These are phyloP conservation scores for Augochlorella aurata DNA, from an alignment of 2,888 invertebrate genomes.

Conservation along the genomic window DNA sequence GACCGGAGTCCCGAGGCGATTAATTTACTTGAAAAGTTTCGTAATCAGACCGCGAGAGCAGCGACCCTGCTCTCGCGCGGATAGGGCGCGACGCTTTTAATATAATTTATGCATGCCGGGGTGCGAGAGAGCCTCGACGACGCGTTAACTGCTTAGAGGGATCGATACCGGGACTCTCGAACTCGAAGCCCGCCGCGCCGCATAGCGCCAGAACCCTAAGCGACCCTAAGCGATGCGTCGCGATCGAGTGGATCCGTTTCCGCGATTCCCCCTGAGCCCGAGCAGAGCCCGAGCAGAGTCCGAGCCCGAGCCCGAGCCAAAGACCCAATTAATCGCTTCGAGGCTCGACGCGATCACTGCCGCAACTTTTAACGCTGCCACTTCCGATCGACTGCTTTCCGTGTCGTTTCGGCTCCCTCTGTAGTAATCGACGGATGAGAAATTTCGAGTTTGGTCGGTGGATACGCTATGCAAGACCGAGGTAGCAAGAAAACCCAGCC, in stretches of 20 bases:
- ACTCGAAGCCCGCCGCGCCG: too few species aligned
- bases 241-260: neutral
- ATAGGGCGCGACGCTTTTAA: slow-evolving; percentile 70
- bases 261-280: neutral
- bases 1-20: slow-evolving; percentile 50
- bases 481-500: neutral
- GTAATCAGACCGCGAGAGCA: slow-evolving; percentile 71
- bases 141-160: neutral
- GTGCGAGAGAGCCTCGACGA: neutral
- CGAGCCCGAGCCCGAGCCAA: neutral
- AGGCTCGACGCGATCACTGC: neutral
- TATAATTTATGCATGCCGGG: slow-evolving; percentile 67
- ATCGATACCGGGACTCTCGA: neutral
- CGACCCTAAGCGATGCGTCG: neutral
- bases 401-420: neutral
- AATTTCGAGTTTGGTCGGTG: too few species aligned
- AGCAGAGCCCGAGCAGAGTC: too few species aligned
- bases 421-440: too few species aligned
- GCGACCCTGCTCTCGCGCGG: slow-evolving; percentile 54
- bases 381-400: neutral
- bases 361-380: neutral
- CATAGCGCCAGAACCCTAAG: too few species aligned
- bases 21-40: slow-evolving; percentile 76
- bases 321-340: neutral
- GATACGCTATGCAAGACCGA: too few species aligned